A percentile compares a stretch with the other conserved stretches of the same genome.
Evolutionary conservation across 2,888 invertebrate genomes (phyloP).

Genomic region (Dione juno): DNA sequence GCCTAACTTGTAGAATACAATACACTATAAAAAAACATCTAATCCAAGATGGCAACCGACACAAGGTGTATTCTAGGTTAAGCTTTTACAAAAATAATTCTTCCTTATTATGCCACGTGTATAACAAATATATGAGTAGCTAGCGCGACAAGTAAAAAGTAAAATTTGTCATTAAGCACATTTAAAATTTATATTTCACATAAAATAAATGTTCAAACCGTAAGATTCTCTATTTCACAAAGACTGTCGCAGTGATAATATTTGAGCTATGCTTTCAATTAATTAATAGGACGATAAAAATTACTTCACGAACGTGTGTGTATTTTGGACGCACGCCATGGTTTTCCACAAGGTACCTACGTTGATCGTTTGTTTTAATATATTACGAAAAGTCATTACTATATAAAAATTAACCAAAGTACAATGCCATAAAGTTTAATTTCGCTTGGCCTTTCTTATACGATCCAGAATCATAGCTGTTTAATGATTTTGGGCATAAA

Average conservation of each 20-base stretch:
- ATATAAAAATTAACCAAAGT: conserved; percentile 23
- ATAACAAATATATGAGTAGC: too few relatives aligned
- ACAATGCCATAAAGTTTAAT: conserved; percentile 28
- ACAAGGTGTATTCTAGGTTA: too few relatives aligned
- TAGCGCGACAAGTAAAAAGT: not conserved
- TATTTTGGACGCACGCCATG: conserved; percentile 58
- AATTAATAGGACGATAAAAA: conserved; percentile 38
- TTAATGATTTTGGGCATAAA: conserved; percentile 50
- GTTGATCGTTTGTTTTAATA: conserved; percentile 37
- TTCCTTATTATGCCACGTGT: too few relatives aligned
- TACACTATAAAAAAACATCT: too few relatives aligned
- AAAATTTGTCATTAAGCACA: not conserved
- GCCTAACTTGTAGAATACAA: too few relatives aligned
- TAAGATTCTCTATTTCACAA: not conserved
- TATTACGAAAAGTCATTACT: conserved; percentile 31
- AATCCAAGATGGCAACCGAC: too few relatives aligned
- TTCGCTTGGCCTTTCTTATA: conserved; percentile 21
- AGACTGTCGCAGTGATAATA: not conserved
- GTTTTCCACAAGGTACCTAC: conserved; percentile 48
- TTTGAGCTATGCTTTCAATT: conserved; percentile 15
- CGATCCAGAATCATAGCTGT: conserved; percentile 36
- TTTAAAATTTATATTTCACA: not conserved
- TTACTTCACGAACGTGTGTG: conserved; percentile 49
- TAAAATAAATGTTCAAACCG: not conserved
- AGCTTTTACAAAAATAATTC: too few relatives aligned